Evolutionary conservation across 2,888 invertebrate genomes (phyloP).

Genomic region (Apeira syringaria): DNA sequence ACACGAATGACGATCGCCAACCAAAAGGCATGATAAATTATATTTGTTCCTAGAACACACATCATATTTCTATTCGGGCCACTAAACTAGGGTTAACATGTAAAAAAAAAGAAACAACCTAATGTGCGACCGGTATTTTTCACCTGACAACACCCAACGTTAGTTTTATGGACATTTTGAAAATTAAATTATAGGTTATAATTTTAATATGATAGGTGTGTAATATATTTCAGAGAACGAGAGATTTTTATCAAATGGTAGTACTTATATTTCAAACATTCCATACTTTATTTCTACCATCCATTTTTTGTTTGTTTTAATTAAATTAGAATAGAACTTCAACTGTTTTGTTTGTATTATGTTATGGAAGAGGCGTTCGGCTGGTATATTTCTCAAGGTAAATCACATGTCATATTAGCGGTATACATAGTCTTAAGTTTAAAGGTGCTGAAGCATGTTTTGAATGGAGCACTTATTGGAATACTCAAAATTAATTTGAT

Average conservation of each 20-base stretch:
- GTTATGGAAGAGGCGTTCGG: too few species aligned
- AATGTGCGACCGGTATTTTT: constrained; percentile 72
- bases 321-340: constrained; percentile 17
- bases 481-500: too few species aligned
- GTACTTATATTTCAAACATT: constrained; percentile 61
- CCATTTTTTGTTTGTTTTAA: constrained; percentile 39
- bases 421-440: too few species aligned
- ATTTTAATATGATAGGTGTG: constrained; percentile 81
- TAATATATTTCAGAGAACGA: constrained; percentile 71
- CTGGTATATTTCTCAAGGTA: too few species aligned
- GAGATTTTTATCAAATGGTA: constrained; percentile 67
- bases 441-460: too few species aligned
- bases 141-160: constrained; percentile 72
- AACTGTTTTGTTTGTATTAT: too few species aligned
- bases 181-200: constrained; percentile 83
- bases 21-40: constrained; percentile 47
- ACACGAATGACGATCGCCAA: too few species aligned
- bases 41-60: constrained; percentile 60
- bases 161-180: constrained; percentile 71
- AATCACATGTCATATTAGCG: too few species aligned
- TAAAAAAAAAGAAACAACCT: constrained; percentile 56
- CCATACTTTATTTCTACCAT: constrained; percentile 36
- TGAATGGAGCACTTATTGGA: too few species aligned
- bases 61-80: constrained; percentile 64
- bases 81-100: constrained; percentile 61